Conservation (phyloP, 92 coral and sea anemone genomes). For the Epizoanthus ramosus region DNA sequence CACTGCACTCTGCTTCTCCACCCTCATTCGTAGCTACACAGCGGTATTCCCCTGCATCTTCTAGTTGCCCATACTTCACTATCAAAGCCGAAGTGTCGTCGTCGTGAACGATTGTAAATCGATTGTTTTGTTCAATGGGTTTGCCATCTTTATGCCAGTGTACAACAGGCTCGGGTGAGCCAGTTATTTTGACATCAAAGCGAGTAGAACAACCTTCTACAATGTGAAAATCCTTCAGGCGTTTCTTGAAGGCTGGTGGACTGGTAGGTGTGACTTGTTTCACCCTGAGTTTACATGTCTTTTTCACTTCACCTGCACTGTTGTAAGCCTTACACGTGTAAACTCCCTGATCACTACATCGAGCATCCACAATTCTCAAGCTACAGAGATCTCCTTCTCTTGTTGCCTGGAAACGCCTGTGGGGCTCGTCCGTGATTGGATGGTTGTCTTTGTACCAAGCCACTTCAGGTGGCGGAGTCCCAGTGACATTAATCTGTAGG, state of each 20-base stretch:
- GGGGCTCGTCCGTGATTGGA: slow-evolving; percentile 68
- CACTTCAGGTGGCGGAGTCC: slow-evolving; percentile 75
- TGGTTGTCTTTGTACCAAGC: slow-evolving; percentile 84
- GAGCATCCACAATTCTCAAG: slow-evolving; percentile 65
- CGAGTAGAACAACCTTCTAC: slow-evolving; percentile 89
- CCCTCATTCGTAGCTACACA: slow-evolving; percentile 77
- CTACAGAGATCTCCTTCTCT: slow-evolving; percentile 65
- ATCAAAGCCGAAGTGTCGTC: slow-evolving; percentile 78
- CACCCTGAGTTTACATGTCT: slow-evolving; percentile 58
- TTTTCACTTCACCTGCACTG: slow-evolving; percentile 69
- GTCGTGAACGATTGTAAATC: slow-evolving; percentile 66
- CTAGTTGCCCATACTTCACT: slow-evolving; percentile 60
- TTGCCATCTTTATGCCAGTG: slow-evolving; percentile 79
- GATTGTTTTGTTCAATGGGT: slow-evolving; percentile 66
- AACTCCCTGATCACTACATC: slow-evolving; percentile 71
- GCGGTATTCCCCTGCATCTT: slow-evolving; percentile 73
- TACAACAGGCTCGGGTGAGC: slow-evolving; percentile 76
- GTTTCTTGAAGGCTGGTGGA: slow-evolving; percentile 74
- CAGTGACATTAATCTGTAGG: slow-evolving; percentile 75
- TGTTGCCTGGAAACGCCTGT: slow-evolving; percentile 71
- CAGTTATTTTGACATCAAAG: slow-evolving; percentile 77
- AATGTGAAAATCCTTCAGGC: slow-evolving; percentile 76
- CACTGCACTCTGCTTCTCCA: slow-evolving; percentile 67
- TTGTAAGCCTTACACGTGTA: slow-evolving; percentile 78
- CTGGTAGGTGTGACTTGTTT: slow-evolving; percentile 63